Evolutionary conservation across 2,797 vertebrate genomes (phyloP).

Genomic region (Hydrolagus colliei): DNA sequence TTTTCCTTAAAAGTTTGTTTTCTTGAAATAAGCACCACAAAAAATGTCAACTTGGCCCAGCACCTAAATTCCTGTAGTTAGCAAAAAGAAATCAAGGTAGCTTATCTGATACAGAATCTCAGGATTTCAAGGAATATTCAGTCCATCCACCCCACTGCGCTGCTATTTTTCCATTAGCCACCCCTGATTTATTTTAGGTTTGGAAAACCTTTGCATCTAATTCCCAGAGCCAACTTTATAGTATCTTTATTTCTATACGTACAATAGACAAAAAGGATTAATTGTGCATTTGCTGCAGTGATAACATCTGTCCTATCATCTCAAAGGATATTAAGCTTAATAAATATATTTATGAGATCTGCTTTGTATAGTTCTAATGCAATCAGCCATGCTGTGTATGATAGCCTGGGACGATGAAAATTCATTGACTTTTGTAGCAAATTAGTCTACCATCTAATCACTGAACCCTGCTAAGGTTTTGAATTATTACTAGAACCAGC

Average conservation of each 20-base stretch:
- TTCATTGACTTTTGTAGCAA: constrained; percentile 84
- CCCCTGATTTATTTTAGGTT: constrained; percentile 28
- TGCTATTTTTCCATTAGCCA: constrained; percentile 29
- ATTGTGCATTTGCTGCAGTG: constrained; percentile 57
- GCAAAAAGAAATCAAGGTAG: neutral
- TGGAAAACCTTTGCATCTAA: constrained; percentile 28
- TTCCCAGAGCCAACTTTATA: constrained; percentile 29
- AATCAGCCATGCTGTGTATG: constrained; percentile 79
- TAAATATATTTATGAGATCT: constrained; percentile 88
- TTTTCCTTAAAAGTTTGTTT: neutral
- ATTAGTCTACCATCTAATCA: constrained; percentile 85
- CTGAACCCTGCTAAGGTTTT: constrained; percentile 78
- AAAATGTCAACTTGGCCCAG: neutral
- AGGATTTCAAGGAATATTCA: neutral
- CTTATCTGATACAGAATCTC: neutral
- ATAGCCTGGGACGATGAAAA: constrained; percentile 79
- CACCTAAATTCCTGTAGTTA: neutral
- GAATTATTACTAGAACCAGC: constrained; percentile 79
- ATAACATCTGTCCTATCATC: constrained; percentile 61
- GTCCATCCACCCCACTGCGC: neutral
- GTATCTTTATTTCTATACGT: constrained; percentile 44
- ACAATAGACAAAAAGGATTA: constrained; percentile 51
- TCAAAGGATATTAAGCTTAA: constrained; percentile 79
- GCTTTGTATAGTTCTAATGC: constrained; percentile 79
- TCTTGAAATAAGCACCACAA: neutral